Percentiles rank a stretch among this genome's conserved stretches.
Evolutionary conservation across 2,888 invertebrate species (phyloP).

Genomic region (Polietes domitor): DNA sequence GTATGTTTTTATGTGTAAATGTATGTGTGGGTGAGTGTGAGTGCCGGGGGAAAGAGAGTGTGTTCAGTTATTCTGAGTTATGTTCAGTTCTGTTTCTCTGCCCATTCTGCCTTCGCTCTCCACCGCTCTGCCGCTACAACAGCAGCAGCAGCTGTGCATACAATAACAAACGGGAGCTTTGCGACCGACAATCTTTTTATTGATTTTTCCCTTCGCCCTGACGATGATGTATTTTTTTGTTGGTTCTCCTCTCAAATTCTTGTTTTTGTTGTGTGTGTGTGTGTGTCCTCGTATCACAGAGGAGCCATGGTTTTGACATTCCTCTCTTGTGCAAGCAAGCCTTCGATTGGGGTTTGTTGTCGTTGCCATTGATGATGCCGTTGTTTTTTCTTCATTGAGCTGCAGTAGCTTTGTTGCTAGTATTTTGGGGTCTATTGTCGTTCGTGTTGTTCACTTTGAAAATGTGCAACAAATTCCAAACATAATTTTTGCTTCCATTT

Average conservation of each 20-base stretch:
- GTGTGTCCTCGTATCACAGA: not conserved
- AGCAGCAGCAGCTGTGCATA: not conserved
- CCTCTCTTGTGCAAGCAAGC: constrained; percentile 12
- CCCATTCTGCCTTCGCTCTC: not conserved
- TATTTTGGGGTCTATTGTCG: not conserved
- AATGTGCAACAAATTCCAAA: constrained; percentile 63
- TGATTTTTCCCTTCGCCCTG: constrained; percentile 52
- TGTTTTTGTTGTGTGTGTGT: not conserved
- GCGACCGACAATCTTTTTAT: constrained; percentile 51
- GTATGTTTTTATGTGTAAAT: not conserved
- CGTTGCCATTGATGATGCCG: not conserved
- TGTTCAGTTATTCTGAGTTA: not conserved
- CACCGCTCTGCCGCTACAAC: not conserved
- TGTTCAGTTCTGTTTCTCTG: not conserved
- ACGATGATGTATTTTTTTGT: not conserved
- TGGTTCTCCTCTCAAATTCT: not conserved
- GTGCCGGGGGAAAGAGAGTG: not conserved
- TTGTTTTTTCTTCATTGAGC: not conserved
- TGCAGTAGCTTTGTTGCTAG: not conserved
- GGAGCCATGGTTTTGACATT: constrained; percentile 64
- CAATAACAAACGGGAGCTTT: not conserved
- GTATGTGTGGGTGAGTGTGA: not conserved
- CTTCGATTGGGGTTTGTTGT: not conserved
- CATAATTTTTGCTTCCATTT: constrained; percentile 18
- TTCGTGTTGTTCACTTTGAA: constrained; percentile 31